Conservation (phyloP, 2,888 invertebrate species). For the Eledona agricola region DNA sequence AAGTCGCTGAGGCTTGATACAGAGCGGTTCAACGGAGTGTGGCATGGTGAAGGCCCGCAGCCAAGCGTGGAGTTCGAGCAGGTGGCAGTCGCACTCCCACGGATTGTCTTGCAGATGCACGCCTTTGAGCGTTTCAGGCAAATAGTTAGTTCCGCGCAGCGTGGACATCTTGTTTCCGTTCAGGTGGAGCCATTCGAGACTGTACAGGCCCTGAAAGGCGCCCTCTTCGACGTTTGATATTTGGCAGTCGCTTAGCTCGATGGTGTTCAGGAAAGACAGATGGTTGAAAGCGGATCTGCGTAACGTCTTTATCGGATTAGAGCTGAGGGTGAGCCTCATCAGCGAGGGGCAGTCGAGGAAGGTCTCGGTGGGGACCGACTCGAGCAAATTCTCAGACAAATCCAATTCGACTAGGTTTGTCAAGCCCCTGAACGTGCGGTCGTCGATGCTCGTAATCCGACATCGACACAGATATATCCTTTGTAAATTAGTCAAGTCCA, state of each 20-base stretch:
- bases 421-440: constrained; percentile 83
- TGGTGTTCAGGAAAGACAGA: constrained; percentile 77
- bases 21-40: constrained; percentile 80
- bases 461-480: constrained; percentile 85
- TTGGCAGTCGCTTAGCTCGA: constrained; percentile 85
- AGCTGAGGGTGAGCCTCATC: constrained; percentile 83
- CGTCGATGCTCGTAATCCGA: constrained; percentile 79
- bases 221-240: constrained; percentile 79
- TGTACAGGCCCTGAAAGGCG: constrained; percentile 82
- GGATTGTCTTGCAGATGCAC: constrained; percentile 86
- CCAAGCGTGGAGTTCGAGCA: constrained; percentile 81
- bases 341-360: constrained; percentile 82
- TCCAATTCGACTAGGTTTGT: constrained; percentile 91
- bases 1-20: constrained; percentile 75
- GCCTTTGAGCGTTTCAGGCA: constrained; percentile 81
- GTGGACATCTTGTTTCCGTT: constrained; percentile 82
- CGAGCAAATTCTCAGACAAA: constrained; percentile 82
- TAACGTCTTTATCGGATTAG: constrained; percentile 81
- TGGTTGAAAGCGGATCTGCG: constrained; percentile 78
- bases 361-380: constrained; percentile 79
- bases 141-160: constrained; percentile 71
- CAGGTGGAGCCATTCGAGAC: constrained; percentile 84
- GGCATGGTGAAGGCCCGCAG: constrained; percentile 79
- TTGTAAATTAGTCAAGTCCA: constrained; percentile 85
- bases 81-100: constrained; percentile 88